These are phyloP conservation scores for Dromius quadrimaculatus DNA, from an alignment of 2,888 invertebrate genomes.

Conservation along the genomic window DNA sequence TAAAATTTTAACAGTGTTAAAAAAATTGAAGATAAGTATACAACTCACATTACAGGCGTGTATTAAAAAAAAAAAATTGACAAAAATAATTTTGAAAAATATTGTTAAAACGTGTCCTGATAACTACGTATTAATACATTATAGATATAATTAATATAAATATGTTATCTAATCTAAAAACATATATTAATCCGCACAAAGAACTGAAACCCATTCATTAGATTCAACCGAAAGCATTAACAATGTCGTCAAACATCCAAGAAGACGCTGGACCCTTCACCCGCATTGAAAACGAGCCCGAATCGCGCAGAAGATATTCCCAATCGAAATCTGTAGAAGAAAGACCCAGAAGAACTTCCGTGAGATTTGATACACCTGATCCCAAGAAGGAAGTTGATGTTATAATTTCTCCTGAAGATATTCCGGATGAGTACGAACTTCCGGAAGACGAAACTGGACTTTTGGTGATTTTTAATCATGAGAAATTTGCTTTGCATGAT, in stretches of 20 bases:
- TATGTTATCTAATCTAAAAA: constrained; percentile 36
- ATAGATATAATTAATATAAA: constrained; percentile 33
- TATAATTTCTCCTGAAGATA: constrained; percentile 61
- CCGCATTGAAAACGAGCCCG: constrained; percentile 5
- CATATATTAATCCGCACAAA: constrained; percentile 28
- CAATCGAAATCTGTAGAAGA: not conserved
- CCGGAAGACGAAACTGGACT: constrained; percentile 53
- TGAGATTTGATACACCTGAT: not conserved
- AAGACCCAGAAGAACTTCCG: constrained; percentile 19
- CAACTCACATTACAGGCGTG: not conserved
- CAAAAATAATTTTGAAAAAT: constrained; percentile 14
- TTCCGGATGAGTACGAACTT: constrained; percentile 62
- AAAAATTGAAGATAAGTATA: not conserved
- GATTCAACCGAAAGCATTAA: not conserved
- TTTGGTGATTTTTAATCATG: constrained; percentile 55
- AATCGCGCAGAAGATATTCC: constrained; percentile 19
- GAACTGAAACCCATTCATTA: constrained; percentile 17
- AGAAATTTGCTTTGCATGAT: constrained; percentile 18
- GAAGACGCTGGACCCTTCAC: constrained; percentile 28
- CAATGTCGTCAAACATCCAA: not conserved
- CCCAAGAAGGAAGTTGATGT: constrained; percentile 1
- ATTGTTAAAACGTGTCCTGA: constrained; percentile 26
- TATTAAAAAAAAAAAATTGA: not conserved
- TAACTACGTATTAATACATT: constrained; percentile 15
- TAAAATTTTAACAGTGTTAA: not conserved